Conservation (phyloP, 2,797 vertebrate species). For the Acanthis flammea region DNA sequence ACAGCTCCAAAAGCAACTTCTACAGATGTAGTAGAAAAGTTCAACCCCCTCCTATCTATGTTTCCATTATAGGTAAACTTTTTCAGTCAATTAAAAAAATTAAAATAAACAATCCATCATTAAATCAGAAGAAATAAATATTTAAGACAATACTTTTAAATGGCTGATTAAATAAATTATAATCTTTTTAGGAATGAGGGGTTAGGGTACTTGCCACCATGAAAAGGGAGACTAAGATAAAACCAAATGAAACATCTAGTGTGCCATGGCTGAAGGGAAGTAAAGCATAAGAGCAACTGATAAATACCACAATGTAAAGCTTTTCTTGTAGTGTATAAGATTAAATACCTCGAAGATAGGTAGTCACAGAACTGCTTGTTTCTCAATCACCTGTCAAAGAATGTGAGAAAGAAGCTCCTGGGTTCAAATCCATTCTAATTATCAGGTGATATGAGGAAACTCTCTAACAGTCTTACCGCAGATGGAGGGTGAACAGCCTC, state of each 20-base stretch:
- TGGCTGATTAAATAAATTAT: not conserved
- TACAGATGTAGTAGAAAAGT: not conserved
- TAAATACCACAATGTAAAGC: not conserved
- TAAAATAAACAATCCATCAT: not conserved
- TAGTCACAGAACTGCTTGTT: not conserved
- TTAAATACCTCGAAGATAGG: not conserved
- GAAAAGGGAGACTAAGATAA: not conserved
- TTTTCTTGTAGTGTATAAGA: not conserved
- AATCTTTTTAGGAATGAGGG: not conserved
- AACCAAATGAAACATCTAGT: not conserved
- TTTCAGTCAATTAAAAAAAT: not conserved
- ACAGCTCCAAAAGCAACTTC: not conserved
- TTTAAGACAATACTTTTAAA: not conserved
- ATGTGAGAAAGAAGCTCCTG: not conserved
- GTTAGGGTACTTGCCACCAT: not conserved
- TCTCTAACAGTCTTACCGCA: not conserved
- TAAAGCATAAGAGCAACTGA: not conserved
- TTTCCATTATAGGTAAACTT: not conserved
- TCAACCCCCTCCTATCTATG: not conserved
- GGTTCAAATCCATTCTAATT: not conserved
- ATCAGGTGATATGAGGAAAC: not conserved
- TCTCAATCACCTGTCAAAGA: not conserved
- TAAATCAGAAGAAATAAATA: not conserved
- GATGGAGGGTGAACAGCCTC: not conserved
- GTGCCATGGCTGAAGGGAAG: not conserved